Base-by-base conservation (phyloP, 2,797 vertebrate species). In the Paguma larvata region DNA sequence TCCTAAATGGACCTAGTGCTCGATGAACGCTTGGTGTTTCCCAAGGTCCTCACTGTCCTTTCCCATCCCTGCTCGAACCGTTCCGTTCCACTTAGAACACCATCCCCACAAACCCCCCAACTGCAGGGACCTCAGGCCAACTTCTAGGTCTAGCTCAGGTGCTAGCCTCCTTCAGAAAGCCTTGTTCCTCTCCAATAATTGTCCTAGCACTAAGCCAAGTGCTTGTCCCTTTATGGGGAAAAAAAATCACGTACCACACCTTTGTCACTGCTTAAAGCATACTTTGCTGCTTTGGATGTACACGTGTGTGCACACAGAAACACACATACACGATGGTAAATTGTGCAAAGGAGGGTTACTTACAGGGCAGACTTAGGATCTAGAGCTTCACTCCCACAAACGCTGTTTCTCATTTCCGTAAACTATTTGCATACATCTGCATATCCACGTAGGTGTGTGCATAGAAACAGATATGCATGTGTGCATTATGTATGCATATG, bases 351-450 rank as follows among this genome's bases (percentile, higher is more conserved):
- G 62, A 89, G 23, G 23, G 73, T 51, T 77, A 30, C 4, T 91
- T 51, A 46, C 10, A 38, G 48, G 53, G 59, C 30, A 75, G 56
- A 79, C 32, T 89, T 91, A 65, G 67, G 46, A 72, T 85, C 83
- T 68, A 85, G 44, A 27, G 34, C 18, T 94, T 89, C 2, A 78
- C 18, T 92, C 15, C 67, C 25, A 51, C 8, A 38, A 62, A 65
- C 65, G n/a, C 41, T 91, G 91, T 86, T 86, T 90, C 46, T 85
- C n/a, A 80, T 46, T 87, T 90, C 53, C 16, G 16, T 67, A 85
- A 84, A 77, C 27, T 67, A 63, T 80, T 63, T 89, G 10, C 62
- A 38, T 53, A 34, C 14, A 11, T 44, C 21, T 89, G n/a, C 2
- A 18, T 32, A 56, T 27, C 23, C 46, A 72, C 25, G 38, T n/a